Base-by-base conservation (phyloP, 2,113 vertebrate species). In the Phodopus roborovskii region DNA sequence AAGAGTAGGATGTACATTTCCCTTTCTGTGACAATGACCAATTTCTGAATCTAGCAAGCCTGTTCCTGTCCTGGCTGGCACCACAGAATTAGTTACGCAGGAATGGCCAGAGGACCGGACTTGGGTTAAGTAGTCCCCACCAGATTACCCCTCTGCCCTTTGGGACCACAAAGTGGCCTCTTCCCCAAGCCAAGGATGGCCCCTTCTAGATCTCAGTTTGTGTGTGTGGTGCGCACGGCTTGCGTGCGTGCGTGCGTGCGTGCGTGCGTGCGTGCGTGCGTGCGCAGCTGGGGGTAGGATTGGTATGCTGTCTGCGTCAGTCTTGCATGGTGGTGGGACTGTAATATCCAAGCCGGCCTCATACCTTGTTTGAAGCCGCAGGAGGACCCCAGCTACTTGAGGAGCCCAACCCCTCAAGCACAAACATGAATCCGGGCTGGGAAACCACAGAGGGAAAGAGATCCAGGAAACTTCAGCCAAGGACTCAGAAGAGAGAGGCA, bases 21-120 rank as follows among this genome's bases (percentile, higher is more conserved):
- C 95, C 92, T 94, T 83, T 96, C 24, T 86, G 56, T 75, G 10
- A 4, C 20, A 20, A 50, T 97, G 97, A 93, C 95, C 94, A 92
- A 3, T n/a, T 36, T 58, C 73, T 97, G 96, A 96, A 93, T 87
- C 91, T 22, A 93, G 95, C 96, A 95, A 97, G 97, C 70, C 95
- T 17, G 4, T 11, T 96, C 91, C 73, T 95, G 95, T 94, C 93
- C 88, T 12, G n/a, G 60, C 91, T 71, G 88, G 50, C 91, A 90
- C 95, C 36, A 33, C 56, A 30, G 75, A 88, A 48, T 56, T 50
- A 50, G 86, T 83, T 56, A 13, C 9, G 1, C 50, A 68, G n/a
- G 53, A 56, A 53, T 17, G 39, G 58, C 60, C 33, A 24, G 6
- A 28, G 48, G 17, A 16, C 1, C 6, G 71, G 36, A 45, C 45